Percentiles rank a stretch among this genome's conserved stretches.
Conservation (phyloP, 2,888 invertebrate species). For the Drosophila kambysellisi region DNA sequence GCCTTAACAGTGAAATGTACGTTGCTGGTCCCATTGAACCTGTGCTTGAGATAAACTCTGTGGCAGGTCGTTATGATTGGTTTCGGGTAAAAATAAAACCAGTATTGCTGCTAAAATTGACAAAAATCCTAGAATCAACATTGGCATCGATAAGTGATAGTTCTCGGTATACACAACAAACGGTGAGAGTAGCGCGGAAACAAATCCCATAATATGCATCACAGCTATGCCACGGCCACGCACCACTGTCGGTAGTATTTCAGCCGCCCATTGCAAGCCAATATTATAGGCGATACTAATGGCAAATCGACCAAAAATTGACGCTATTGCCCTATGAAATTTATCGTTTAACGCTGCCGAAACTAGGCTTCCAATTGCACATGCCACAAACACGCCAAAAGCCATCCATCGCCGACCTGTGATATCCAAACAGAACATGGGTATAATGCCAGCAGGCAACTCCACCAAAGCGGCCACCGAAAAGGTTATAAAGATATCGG, state of each 20-base stretch:
- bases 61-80: conserved; percentile 92
- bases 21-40: conserved; percentile 21
- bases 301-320: conserved; percentile 92
- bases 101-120: conserved; percentile 90
- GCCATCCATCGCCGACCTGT: conserved; percentile 94
- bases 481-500: conserved; percentile 92
- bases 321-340: conserved; percentile 90
- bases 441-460: conserved; percentile 92
- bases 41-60: conserved; percentile 95
- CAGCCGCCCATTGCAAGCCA: conserved; percentile 94
- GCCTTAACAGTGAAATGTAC: not conserved
- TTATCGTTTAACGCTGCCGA: conserved; percentile 90
- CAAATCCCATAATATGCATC: conserved; percentile 94
- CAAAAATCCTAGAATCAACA: conserved; percentile 87
- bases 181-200: conserved; percentile 92
- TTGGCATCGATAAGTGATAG: conserved; percentile 16
- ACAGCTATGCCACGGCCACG: conserved; percentile 93
- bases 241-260: conserved; percentile 94
- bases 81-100: conserved; percentile 93
- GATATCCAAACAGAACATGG: conserved; percentile 89
- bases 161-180: conserved; percentile 92
- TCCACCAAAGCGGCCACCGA: conserved; percentile 93
- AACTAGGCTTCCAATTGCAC: conserved; percentile 91
- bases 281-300: conserved; percentile 95
- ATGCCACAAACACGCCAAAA: conserved; percentile 91